Evolutionary conservation across 2,797 vertebrate genomes (phyloP).

Genomic region (Gymnopithys bicolor): DNA sequence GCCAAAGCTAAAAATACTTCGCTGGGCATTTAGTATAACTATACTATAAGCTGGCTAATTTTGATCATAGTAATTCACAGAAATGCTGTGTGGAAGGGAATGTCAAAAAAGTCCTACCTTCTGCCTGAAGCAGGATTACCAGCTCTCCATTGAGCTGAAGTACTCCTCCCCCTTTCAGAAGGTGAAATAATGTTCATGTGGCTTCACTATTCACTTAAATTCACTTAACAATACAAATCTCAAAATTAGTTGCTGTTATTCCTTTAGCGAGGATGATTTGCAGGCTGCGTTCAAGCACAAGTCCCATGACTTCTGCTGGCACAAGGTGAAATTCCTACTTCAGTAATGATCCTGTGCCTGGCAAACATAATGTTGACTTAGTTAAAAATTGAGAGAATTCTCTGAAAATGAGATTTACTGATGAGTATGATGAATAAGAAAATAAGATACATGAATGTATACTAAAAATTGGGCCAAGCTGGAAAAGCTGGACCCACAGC

Average conservation of each 20-base stretch:
- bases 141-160: background rate
- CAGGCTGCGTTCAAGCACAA: background rate
- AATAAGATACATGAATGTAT: background rate
- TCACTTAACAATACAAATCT: background rate
- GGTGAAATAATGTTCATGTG: background rate
- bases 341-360: constrained; percentile 35
- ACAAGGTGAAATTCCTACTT: constrained; percentile 51
- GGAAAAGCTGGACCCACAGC: background rate
- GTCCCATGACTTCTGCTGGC: constrained; percentile 47
- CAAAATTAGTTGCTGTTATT: background rate
- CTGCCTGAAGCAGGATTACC: background rate
- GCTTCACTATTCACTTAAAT: background rate
- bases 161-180: background rate
- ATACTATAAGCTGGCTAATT: background rate
- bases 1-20: constrained; percentile 5
- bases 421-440: constrained; percentile 38
- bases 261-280: constrained; percentile 11
- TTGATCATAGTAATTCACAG: background rate
- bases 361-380: constrained; percentile 32
- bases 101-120: background rate
- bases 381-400: constrained; percentile 26
- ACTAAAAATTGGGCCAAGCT: background rate
- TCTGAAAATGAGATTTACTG: constrained; percentile 40
- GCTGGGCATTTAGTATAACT: background rate
- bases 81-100: background rate